Evolutionary conservation across 2,797 vertebrate genomes (phyloP).

Genomic region (Sebastes taczanowskii): DNA sequence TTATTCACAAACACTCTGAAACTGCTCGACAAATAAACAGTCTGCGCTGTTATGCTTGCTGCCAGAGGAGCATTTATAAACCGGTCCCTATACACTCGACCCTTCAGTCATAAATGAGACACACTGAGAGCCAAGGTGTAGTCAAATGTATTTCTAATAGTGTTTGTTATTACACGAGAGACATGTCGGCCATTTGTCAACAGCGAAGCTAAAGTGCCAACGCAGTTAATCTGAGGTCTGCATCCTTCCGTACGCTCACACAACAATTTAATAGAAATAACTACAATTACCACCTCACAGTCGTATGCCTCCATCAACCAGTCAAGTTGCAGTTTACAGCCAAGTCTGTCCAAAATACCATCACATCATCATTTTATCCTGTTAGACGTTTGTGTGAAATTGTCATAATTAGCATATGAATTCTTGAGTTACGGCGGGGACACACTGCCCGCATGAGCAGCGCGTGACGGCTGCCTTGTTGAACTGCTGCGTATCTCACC

Average conservation of each 20-base stretch:
- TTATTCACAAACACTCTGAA: neutral
- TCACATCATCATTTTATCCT: neutral
- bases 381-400: neutral
- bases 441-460: too few species aligned
- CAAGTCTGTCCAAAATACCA: too few species aligned
- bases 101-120: neutral
- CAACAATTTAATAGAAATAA: neutral
- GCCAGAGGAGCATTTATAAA: slow-evolving; percentile 27
- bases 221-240: neutral
- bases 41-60: neutral
- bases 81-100: neutral
- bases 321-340: too few species aligned
- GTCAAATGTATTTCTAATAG: neutral
- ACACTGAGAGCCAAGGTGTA: slow-evolving; percentile 4
- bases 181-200: neutral
- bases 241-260: neutral
- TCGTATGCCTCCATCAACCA: too few species aligned
- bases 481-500: too few species aligned
- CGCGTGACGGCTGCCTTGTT: too few species aligned
- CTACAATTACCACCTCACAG: too few species aligned
- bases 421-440: too few species aligned
- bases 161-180: neutral
- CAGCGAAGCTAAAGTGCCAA: too few species aligned
- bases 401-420: neutral
- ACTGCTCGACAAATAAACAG: slow-evolving; percentile 2